Base-by-base conservation (phyloP, 1,140 invertebrate genomes). In the Saccostrea echinata region DNA sequence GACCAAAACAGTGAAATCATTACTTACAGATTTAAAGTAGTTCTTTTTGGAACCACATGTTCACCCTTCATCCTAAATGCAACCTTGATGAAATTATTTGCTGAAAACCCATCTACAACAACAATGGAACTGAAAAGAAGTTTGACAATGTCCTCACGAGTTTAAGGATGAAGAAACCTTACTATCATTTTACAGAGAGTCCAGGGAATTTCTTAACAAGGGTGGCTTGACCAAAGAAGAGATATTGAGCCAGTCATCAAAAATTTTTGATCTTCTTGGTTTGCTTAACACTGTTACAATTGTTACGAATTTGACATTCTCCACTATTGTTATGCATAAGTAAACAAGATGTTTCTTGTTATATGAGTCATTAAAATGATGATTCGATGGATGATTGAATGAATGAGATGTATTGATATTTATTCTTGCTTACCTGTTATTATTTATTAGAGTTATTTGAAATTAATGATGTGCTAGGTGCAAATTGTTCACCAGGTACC, bases 211-310 rank as follows among this genome's bases (percentile, higher is more conserved):
- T 0, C 43, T 88, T 30, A n/a, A 35, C 8, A 51, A 84, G 43
- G 88, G 30, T 1, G 9, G n/a, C 6, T 9, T 27, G 21, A 68
- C 61, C 21, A 68, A 68, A 27, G 3, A 3, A 27, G 61, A 68
- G 24, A 43, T 91, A 27, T 43, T 90, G 8, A 11, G 88, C 86
- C 88, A 88, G 33, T 27, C 85, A 68, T 88, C 87, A 27, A 76
- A 80, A 24, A 83, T 91, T 27, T 90, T 86, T 71, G 85, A 88
- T 52, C 88, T 84, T 51, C 85, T 90, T 3, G 88, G 90, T 52
- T 80, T 89, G 52, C 76, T 89, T 21, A 84, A 68, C 43, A 85
- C 89, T 12, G 33, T 90, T 1, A 86, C 85, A 11, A 52, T 89
- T 18, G 33, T 90, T n/a, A n/a, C n/a, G n/a, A n/a, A n/a, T n/a